A percentile compares a stretch with the other conserved stretches of the same genome.
These are phyloP conservation scores for Rhinichthys klamathensis DNA, from an alignment of 2,113 vertebrate genomes.

Conservation along the genomic window DNA sequence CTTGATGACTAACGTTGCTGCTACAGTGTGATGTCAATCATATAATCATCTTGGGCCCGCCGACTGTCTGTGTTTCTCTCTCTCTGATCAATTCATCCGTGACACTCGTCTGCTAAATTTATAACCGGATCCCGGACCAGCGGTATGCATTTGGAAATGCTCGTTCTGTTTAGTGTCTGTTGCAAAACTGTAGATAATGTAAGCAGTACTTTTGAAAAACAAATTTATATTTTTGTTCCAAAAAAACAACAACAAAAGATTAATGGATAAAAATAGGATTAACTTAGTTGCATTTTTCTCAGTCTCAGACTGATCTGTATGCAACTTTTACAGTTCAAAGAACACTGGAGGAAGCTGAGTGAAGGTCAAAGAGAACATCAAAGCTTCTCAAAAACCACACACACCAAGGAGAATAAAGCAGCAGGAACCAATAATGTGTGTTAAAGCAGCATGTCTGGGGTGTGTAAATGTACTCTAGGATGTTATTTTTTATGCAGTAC, in stretches of 20 bases:
- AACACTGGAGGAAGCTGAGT: background rate
- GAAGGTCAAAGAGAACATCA: slow-evolving; percentile 2
- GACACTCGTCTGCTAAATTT: slow-evolving; percentile 16
- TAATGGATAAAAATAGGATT: slow-evolving; percentile 11
- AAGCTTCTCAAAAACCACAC: slow-evolving; percentile 15
- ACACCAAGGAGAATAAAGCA: background rate
- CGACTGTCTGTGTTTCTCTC: background rate
- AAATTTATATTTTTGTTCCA: slow-evolving; percentile 56
- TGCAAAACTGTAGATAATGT: slow-evolving; percentile 63
- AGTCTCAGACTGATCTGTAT: slow-evolving; percentile 34
- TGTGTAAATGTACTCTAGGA: slow-evolving; percentile 9
- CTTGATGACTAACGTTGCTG: slow-evolving; percentile 7
- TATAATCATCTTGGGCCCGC: background rate
- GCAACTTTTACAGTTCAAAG: slow-evolving; percentile 25
- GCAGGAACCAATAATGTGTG: slow-evolving; percentile 10
- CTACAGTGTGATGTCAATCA: slow-evolving; percentile 20
- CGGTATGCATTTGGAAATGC: slow-evolving; percentile 55
- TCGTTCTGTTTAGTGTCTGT: slow-evolving; percentile 55
- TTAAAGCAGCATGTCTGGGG: slow-evolving; percentile 10
- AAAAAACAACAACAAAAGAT: slow-evolving; percentile 14
- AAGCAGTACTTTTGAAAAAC: slow-evolving; percentile 60
- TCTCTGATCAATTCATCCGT: background rate
- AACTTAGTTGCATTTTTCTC: slow-evolving; percentile 32
- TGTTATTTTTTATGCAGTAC: slow-evolving; percentile 1
- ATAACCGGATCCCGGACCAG: background rate